Evolutionary conservation across 2,888 invertebrate species (phyloP), one percentile per base, ranked within the genome.

Genomic region (Drosophila ochracea): DNA sequence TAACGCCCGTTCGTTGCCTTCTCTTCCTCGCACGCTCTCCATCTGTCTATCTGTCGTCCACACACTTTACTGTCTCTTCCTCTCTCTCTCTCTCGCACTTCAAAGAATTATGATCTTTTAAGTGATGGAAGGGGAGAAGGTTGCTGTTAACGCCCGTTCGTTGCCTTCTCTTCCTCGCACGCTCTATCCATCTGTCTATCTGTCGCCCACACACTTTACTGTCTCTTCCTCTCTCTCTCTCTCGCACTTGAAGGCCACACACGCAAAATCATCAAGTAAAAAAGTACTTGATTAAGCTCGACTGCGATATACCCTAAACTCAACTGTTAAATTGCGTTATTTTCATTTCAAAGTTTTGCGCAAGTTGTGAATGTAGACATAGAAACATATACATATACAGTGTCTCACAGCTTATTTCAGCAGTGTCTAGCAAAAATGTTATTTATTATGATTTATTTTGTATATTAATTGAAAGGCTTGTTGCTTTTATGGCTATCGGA

Each of bases 171-270:
- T 3, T 31, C n/a, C 53, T 11, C 53, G 9, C 41, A 2, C 21
- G 30, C 28, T 13, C 35, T n/a, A n/a, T 11, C 33, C 13, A 13
- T 13, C 37, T 1, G 3, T 19, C 16, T 37, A 7, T 16, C 16
- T 16, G 4, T 28, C 33, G 13, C 35, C 9, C 16, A 47, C 47
- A 25, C 9, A 25, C 47, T 47, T 47, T 16, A 4, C 47, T 25
- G 25, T 4, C 47, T 47, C 47, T 25, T 47, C 28, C 39, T 7
- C 30, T 31, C 33, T 7, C 1, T 6, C 28, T 28, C 28, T 28
- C 28, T 28, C n/a, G 30, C 43, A 33, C 53, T 53, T 54, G 63
- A 77, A 77, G 73, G 78, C 75, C 78, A 61, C 21, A n/a, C n/a
- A 19, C 7, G 19, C 30, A 52, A 52, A 11, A 19, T 13, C n/a